These are phyloP conservation scores for Hetaerina titia DNA, from an alignment of 2,888 invertebrate species.

Conservation along the genomic window DNA sequence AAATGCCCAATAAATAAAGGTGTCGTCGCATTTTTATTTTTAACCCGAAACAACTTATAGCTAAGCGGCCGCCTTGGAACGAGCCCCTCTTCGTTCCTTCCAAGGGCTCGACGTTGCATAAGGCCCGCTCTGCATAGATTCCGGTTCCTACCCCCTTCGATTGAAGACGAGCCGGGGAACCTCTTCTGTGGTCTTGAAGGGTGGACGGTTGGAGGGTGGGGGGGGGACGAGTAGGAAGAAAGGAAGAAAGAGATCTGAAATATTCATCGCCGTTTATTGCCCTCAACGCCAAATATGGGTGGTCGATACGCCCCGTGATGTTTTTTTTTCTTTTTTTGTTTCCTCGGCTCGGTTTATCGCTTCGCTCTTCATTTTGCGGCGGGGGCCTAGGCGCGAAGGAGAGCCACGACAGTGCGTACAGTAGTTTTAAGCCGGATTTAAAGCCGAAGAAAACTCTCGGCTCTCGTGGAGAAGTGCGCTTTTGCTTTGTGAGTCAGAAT, in stretches of 20 bases:
- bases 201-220: neutral
- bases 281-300: slow-evolving; percentile 57
- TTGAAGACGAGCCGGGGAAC: neutral
- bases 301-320: slow-evolving; percentile 38
- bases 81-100: too few species aligned
- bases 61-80: too few species aligned
- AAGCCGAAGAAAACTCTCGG: neutral
- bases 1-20: neutral
- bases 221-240: neutral
- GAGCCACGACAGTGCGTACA: neutral
- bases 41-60: neutral
- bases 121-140: neutral
- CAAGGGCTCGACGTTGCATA: too few species aligned
- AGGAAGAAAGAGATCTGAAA: slow-evolving; percentile 4
- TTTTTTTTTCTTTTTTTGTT: slow-evolving; percentile 7
- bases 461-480: neutral
- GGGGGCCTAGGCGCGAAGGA: neutral
- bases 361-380: slow-evolving; percentile 24
- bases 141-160: neutral
- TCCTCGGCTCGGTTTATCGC: slow-evolving; percentile 48
- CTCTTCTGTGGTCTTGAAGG: neutral
- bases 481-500: neutral
- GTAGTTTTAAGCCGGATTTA: slow-evolving; percentile 6
- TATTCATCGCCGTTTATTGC: slow-evolving; percentile 39
- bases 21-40: neutral